Evolutionary conservation across 1,140 invertebrate genomes (phyloP).

Genomic region (Ladona fulva): DNA sequence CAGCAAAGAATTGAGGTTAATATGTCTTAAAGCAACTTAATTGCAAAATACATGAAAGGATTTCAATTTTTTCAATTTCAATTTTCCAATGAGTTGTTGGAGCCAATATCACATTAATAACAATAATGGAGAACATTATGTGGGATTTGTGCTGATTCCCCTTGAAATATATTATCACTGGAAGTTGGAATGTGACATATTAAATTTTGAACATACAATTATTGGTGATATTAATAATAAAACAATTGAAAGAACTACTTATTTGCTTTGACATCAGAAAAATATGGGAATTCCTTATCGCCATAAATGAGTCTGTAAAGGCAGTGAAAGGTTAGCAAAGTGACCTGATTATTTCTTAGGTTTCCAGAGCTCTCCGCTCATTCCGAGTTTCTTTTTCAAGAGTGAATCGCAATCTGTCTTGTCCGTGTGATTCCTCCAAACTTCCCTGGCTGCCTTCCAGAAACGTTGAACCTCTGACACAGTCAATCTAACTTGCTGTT

Average conservation of each 20-base stretch:
- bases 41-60: too few species aligned
- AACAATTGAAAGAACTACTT: not conserved
- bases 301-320: not conserved
- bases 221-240: too few species aligned
- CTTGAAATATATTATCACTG: too few species aligned
- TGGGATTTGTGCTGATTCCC: too few species aligned
- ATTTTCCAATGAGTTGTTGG: too few species aligned
- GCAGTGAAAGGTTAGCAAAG: not conserved
- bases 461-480: conserved; percentile 14
- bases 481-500: not conserved
- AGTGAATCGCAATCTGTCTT: conserved; percentile 20
- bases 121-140: too few species aligned
- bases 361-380: conserved; percentile 22
- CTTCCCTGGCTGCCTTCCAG: conserved; percentile 22
- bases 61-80: too few species aligned
- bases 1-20: too few species aligned
- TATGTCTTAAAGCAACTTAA: too few species aligned
- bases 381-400: conserved; percentile 22
- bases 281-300: not conserved
- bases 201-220: too few species aligned
- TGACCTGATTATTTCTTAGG: conserved; percentile 21
- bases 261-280: not conserved
- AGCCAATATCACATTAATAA: too few species aligned
- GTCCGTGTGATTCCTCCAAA: conserved; percentile 19
- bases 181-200: too few species aligned